Base-by-base conservation (phyloP, 2,113 vertebrate genomes). In the Bombycilla garrulus region DNA sequence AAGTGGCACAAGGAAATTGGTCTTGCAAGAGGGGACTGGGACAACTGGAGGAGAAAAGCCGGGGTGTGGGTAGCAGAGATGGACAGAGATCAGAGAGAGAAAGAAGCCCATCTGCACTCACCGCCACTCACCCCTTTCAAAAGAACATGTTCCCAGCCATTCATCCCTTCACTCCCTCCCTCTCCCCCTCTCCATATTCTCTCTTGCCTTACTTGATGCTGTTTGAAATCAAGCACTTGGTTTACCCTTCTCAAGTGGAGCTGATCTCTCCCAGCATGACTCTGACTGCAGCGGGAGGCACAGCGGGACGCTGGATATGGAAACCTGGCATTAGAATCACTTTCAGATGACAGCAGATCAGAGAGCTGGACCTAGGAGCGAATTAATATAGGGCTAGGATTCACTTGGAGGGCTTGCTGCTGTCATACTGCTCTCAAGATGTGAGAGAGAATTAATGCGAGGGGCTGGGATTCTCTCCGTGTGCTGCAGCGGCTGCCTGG, bases 311-410 rank as follows among this genome's bases (percentile, higher is more conserved):
- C 92, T 79, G 81, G 92, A 60, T 96, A 94, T 96, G 95, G 95
- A 94, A 97, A 95, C 92, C 92, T 96, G 93, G 96, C 96, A 96
- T 96, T 93, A 96, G 84, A 92, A 93, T 94, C 95, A 90, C 94
- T 94, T 95, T 87, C 80, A 86, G 80, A 90, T 90, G 89, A 95
- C 93, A 93, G 83, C 78, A 91, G 93, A 93, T 97, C 92, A 95
- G 89, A 93, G 87, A 93, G 81, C 94, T 95, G 86, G 93, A 96
- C 95, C 87, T 90, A 47, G 58, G 40, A 95, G 73, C 0, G 90
- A 95, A 97, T 96, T 95, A 97, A 96, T 90, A 84, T 24, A 61
- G 85, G 93, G 82, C 92, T 96, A 92, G 61, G 87, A 96, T 94
- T 95, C 95, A 95, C 91, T 92, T 24, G 2, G 66, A 95, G 85